A percentile compares a stretch with the other conserved stretches of the same genome.
phyloP scores from a whole-genome alignment of 1,140 invertebrate genomes.

The Drosophila navojoa region DNA sequence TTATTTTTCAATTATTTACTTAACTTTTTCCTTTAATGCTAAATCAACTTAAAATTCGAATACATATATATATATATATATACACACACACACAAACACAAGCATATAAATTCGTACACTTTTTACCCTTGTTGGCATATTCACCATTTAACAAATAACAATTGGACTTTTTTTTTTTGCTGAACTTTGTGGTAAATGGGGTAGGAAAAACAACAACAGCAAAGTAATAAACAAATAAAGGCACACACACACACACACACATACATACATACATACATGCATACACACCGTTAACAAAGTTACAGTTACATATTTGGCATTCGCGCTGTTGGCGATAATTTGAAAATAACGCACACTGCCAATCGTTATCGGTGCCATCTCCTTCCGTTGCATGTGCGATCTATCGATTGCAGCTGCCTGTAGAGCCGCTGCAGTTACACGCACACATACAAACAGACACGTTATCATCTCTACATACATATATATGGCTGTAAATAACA shows the following conservation, averaged over 20 bases:
- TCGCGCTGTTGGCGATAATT: slow-evolving; percentile 1
- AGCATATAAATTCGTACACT: not conserved
- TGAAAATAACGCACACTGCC: not conserved
- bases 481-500: slow-evolving; percentile 36
- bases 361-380: slow-evolving; percentile 9
- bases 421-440: not conserved
- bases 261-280: not conserved
- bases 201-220: slow-evolving; percentile 13
- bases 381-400: slow-evolving; percentile 1
- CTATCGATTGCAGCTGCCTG: slow-evolving; percentile 14
- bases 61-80: slow-evolving; percentile 13
- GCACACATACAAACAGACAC: slow-evolving; percentile 11
- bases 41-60: slow-evolving; percentile 9
- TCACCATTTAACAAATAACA: slow-evolving; percentile 1
- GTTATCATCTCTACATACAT: not conserved
- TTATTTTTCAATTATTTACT: slow-evolving; percentile 22
- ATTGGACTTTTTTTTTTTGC: slow-evolving; percentile 15
- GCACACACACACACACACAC: slow-evolving; percentile 8
- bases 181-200: slow-evolving; percentile 32
- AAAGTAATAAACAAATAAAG: slow-evolving; percentile 7
- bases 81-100: slow-evolving; percentile 1
- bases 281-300: slow-evolving; percentile 7
- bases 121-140: not conserved
- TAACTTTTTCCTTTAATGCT: slow-evolving; percentile 16
- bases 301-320: slow-evolving; percentile 30